Conservation (phyloP, 2,113 vertebrate species). For the Hiodon tergisus region DNA sequence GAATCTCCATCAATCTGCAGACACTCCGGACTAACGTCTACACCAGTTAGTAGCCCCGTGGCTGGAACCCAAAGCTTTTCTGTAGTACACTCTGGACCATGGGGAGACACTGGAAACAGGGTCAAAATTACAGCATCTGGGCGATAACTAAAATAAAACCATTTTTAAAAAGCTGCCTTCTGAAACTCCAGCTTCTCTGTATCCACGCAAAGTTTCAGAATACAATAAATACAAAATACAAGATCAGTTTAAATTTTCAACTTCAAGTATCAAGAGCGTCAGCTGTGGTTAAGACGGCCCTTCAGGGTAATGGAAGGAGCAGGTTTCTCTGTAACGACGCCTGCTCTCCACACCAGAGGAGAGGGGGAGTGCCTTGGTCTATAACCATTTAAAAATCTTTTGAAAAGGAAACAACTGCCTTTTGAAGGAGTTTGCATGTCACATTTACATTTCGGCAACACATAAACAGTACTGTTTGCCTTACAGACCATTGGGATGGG, state of each 20-base stretch:
- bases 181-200: conserved; percentile 81
- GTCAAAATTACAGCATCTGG: conserved; percentile 48
- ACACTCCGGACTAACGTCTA: conserved; percentile 35
- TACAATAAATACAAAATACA: conserved; percentile 84
- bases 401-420: conserved; percentile 34
- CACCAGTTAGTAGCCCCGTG: conserved; percentile 55
- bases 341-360: conserved; percentile 60
- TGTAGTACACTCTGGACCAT: conserved; percentile 78
- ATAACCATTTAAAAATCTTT: conserved; percentile 46
- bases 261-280: conserved; percentile 69
- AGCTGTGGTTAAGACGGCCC: conserved; percentile 51
- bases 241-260: conserved; percentile 49
- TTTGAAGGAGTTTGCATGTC: conserved; percentile 55
- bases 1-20: conserved; percentile 37
- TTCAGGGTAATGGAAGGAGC: conserved; percentile 53
- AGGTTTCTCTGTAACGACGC: conserved; percentile 85
- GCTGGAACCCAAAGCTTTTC: conserved; percentile 76
- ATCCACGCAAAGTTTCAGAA: conserved; percentile 77
- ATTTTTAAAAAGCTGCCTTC: conserved; percentile 71
- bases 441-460: conserved; percentile 59
- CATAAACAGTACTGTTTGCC: conserved; percentile 56
- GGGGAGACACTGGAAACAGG: conserved; percentile 65
- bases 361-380: conserved; percentile 36
- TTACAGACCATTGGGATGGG: conserved; percentile 61
- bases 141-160: conserved; percentile 52